phyloP scores from a whole-genome alignment of 2,113 vertebrate species.

The Strix aluco region DNA sequence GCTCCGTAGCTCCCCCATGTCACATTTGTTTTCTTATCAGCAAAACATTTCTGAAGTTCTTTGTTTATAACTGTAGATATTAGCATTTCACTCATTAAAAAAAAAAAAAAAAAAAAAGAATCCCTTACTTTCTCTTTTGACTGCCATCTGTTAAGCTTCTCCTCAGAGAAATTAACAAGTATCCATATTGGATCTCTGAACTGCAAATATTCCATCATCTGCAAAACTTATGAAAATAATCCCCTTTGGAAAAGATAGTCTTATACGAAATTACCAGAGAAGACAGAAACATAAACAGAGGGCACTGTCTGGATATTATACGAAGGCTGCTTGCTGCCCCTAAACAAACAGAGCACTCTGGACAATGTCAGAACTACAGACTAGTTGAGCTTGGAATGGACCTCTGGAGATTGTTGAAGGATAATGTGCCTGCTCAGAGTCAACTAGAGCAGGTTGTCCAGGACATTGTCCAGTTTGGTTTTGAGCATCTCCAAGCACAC shows the following conservation, averaged over 20 bases:
- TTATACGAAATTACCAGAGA: background rate
- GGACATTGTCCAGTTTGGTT: background rate
- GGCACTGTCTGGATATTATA: background rate
- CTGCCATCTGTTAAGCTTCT: constrained; percentile 6
- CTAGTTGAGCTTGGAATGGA: background rate
- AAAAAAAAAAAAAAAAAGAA: background rate
- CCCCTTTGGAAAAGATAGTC: background rate
- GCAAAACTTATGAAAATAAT: background rate
- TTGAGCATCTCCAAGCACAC: background rate
- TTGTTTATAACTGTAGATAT: background rate
- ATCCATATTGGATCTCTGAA: background rate
- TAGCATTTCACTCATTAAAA: background rate
- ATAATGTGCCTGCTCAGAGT: background rate
- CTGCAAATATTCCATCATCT: background rate
- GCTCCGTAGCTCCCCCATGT: background rate
- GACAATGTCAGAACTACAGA: background rate
- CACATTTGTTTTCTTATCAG: background rate
- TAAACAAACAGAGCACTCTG: background rate
- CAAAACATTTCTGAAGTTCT: background rate
- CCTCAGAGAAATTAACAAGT: background rate
- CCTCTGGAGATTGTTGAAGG: accelerated
- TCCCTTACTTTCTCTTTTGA: background rate
- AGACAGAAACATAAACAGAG: background rate
- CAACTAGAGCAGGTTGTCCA: background rate
- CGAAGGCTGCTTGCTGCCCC: background rate